Evolutionary conservation across 2,888 invertebrate species (phyloP).

Genomic region (Coelinius sp.): DNA sequence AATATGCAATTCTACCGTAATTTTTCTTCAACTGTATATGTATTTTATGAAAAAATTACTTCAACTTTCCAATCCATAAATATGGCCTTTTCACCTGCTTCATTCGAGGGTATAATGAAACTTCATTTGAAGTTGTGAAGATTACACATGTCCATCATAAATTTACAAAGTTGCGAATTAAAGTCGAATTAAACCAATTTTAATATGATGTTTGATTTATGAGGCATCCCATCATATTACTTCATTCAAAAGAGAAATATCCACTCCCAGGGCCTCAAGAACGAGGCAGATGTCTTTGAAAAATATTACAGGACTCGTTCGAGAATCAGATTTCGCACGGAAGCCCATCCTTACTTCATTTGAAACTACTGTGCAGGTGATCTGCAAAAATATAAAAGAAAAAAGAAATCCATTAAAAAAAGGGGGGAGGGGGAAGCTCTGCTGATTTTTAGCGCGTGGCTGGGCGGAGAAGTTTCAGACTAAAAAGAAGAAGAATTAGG

Average conservation of each 20-base stretch:
- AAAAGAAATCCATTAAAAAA: not conserved
- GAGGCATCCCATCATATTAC: not conserved
- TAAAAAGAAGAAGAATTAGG: not conserved
- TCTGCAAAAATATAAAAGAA: not conserved
- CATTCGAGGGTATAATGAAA: no score
- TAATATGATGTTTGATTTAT: not conserved
- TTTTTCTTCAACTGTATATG: not conserved
- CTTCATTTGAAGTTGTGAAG: no score
- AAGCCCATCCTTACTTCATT: slow-evolving; percentile 17
- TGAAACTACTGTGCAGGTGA: slow-evolving; percentile 19
- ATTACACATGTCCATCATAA: no score
- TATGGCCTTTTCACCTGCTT: not conserved
- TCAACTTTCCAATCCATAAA: not conserved
- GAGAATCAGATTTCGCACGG: slow-evolving; percentile 38
- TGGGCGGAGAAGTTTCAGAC: slow-evolving; percentile 1
- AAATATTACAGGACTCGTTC: slow-evolving; percentile 3
- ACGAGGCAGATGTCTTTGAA: slow-evolving; percentile 19
- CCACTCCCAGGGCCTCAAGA: not conserved
- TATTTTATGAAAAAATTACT: not conserved
- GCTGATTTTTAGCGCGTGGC: not conserved
- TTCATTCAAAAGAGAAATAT: not conserved
- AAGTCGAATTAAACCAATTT: not conserved
- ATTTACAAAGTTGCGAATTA: not conserved
- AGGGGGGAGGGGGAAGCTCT: not conserved
- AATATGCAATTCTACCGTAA: no score